Conservation (phyloP, 2,113 vertebrate species). For the Prunella fulvescens region DNA sequence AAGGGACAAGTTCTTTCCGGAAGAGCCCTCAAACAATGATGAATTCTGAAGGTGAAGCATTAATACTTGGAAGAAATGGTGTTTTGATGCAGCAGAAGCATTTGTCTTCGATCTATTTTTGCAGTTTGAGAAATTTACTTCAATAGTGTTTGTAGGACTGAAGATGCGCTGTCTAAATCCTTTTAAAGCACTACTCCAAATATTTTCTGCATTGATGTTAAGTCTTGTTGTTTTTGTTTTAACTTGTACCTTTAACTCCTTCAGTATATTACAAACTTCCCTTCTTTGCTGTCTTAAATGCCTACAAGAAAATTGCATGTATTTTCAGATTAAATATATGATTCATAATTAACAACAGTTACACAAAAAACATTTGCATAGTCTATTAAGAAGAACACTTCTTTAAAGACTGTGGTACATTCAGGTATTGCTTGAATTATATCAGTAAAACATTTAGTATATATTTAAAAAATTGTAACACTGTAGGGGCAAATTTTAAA, state of each 20-base stretch:
- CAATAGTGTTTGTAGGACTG: conserved; percentile 76
- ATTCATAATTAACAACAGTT: background rate
- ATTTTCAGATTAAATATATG: background rate
- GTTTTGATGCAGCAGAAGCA: conserved; percentile 56
- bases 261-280: conserved; percentile 71
- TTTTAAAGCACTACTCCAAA: conserved; percentile 80
- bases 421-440: background rate
- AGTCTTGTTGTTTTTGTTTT: conserved; percentile 70
- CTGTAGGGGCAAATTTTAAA: background rate
- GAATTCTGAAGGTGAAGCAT: conserved; percentile 76
- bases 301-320: conserved; percentile 63
- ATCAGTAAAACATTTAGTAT: background rate
- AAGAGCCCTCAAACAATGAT: conserved; percentile 75
- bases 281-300: conserved; percentile 60
- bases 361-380: background rate
- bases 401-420: background rate
- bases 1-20: conserved; percentile 75
- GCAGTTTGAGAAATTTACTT: conserved; percentile 74
- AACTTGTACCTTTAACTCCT: conserved; percentile 76
- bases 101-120: conserved; percentile 28
- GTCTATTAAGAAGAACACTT: background rate
- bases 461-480: background rate
- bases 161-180: conserved; percentile 80
- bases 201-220: conserved; percentile 71
- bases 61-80: conserved; percentile 72